Conservation (phyloP, 2,888 invertebrate genomes). For the Leptodirus hochenwartii region DNA sequence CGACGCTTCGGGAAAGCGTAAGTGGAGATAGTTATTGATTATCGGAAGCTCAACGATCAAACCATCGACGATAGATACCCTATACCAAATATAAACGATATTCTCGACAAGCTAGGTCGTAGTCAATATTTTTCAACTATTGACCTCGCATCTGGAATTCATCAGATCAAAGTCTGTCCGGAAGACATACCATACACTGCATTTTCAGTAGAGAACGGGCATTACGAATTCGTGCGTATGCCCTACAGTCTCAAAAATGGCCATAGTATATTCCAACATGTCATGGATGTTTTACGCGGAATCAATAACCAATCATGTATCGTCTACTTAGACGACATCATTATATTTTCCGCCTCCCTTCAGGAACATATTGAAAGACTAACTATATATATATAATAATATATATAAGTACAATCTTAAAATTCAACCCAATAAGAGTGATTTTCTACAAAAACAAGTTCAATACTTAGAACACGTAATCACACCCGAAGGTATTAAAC, state of each 20-base stretch:
- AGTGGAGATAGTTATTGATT: constrained; percentile 16
- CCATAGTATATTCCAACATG: constrained; percentile 14
- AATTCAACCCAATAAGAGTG: constrained; percentile 12
- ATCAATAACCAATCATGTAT: constrained; percentile 11
- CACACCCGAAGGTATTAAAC: constrained; percentile 9
- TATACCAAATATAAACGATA: constrained; percentile 17
- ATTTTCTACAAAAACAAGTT: constrained; percentile 9
- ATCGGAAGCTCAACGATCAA: constrained; percentile 16
- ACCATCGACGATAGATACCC: constrained; percentile 18
- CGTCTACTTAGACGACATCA: constrained; percentile 15
- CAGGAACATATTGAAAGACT: constrained; percentile 12
- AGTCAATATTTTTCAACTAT: constrained; percentile 17
- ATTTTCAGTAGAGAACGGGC: constrained; percentile 15
- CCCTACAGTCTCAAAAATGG: constrained; percentile 17
- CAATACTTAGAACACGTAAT: constrained; percentile 9
- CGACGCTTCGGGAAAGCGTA: constrained; percentile 11
- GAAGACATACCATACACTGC: constrained; percentile 17
- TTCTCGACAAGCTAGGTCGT: constrained; percentile 18
- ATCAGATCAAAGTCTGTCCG: constrained; percentile 17
- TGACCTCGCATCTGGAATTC: constrained; percentile 19
- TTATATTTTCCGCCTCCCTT: constrained; percentile 11
- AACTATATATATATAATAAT: constrained; percentile 10
- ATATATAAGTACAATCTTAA: constrained; percentile 11
- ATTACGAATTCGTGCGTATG: constrained; percentile 16
- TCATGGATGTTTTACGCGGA: constrained; percentile 14